Evolutionary conservation across 2,888 invertebrate genomes (phyloP).

Genomic region (Tiliacea citrago): DNA sequence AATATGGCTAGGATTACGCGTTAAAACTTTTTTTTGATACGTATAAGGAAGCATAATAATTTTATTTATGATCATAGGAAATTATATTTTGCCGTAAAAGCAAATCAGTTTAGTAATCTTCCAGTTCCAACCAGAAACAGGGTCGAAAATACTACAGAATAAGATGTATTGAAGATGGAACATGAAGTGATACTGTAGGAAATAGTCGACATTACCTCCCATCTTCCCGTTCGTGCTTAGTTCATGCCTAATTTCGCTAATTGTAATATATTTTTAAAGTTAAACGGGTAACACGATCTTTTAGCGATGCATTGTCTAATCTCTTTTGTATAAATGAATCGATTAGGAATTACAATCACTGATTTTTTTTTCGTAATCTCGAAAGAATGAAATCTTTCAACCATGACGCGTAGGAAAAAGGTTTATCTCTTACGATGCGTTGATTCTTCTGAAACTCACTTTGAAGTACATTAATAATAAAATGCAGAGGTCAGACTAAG

Average conservation of each 20-base stretch:
- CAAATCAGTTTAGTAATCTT: background rate
- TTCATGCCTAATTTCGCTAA: background rate
- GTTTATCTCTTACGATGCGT: background rate
- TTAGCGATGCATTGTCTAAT: background rate
- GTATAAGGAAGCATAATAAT: background rate
- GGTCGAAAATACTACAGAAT: no score
- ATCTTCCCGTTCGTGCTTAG: background rate
- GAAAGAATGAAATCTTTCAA: background rate
- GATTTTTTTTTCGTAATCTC: background rate
- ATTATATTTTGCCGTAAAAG: background rate
- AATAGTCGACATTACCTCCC: background rate
- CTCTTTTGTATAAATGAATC: slow-evolving; percentile 7
- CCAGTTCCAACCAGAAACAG: background rate
- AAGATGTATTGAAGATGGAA: background rate
- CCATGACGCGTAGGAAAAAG: background rate
- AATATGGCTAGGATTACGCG: slow-evolving; percentile 23
- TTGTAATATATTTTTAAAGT: background rate
- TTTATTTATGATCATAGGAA: background rate
- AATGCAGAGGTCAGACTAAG: background rate
- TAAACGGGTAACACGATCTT: background rate
- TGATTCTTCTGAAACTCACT: background rate
- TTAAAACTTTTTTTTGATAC: slow-evolving; percentile 3
- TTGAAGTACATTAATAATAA: background rate
- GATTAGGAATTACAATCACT: background rate
- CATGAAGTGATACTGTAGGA: background rate